These are phyloP conservation scores for Laspeyria flexula DNA, from an alignment of 2,888 invertebrate species.

Conservation along the genomic window DNA sequence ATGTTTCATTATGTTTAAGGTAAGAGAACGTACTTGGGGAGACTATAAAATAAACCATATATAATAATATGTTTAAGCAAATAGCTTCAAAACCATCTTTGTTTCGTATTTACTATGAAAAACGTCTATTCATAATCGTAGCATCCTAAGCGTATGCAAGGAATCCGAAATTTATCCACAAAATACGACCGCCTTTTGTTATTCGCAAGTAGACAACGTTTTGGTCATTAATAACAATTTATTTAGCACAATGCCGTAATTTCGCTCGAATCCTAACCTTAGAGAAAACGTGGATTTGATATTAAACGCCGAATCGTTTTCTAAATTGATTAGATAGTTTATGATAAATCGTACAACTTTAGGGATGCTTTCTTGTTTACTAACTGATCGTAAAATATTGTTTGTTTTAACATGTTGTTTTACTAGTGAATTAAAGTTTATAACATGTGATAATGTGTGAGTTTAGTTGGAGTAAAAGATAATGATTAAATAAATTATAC, in stretches of 20 bases:
- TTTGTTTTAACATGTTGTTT: slow-evolving; percentile 18
- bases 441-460: too few species aligned
- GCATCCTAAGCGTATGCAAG: slow-evolving; percentile 51
- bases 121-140: slow-evolving; percentile 38
- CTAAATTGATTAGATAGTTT: slow-evolving; percentile 83
- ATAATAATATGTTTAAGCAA: background rate
- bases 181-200: slow-evolving; percentile 73
- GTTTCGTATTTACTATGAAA: slow-evolving; percentile 39
- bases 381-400: slow-evolving; percentile 22
- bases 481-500: too few species aligned
- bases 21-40: background rate
- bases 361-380: slow-evolving; percentile 33
- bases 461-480: too few species aligned
- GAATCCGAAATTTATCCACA: slow-evolving; percentile 69
- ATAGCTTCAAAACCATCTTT: slow-evolving; percentile 31
- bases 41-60: background rate
- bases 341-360: slow-evolving; percentile 73
- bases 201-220: slow-evolving; percentile 71
- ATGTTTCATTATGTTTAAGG: background rate
- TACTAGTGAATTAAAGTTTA: too few species aligned
- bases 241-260: slow-evolving; percentile 82
- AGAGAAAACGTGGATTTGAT: slow-evolving; percentile 80
- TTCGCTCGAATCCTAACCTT: slow-evolving; percentile 75
- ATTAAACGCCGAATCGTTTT: slow-evolving; percentile 75
- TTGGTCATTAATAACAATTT: slow-evolving; percentile 85